Conservation (phyloP, 1,140 invertebrate species). For the Aphis craccivora region DNA sequence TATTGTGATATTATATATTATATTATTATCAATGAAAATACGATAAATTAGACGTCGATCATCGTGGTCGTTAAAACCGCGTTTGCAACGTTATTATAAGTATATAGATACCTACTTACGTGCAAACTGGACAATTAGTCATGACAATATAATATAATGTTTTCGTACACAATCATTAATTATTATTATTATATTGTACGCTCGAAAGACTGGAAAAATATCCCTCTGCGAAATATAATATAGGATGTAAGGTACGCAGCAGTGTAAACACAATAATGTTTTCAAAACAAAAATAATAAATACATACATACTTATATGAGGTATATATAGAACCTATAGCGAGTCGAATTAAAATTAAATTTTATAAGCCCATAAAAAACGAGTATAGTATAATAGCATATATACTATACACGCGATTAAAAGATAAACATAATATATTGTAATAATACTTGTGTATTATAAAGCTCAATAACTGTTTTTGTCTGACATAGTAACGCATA, state of each 20-base stretch:
- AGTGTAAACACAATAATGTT: not conserved
- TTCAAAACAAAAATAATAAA: not conserved
- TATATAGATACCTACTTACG: not conserved
- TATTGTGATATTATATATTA: not conserved
- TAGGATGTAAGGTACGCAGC: too few species aligned
- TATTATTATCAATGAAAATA: not conserved
- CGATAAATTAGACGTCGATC: not conserved
- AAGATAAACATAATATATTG: too few species aligned
- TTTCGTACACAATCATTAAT: not conserved
- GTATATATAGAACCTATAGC: too few species aligned
- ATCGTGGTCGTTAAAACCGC: not conserved
- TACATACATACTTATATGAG: not conserved
- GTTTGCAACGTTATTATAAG: not conserved
- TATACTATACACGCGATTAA: too few species aligned
- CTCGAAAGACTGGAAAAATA: not conserved
- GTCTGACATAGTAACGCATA: too few species aligned
- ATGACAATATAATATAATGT: conserved; percentile 9
- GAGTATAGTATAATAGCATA: too few species aligned
- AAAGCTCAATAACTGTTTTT: too few species aligned
- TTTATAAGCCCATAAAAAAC: not conserved
- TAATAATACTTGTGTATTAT: too few species aligned
- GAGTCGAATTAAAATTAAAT: too few species aligned
- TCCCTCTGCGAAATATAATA: not conserved
- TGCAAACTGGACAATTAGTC: not conserved
- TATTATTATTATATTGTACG: not conserved